Base-by-base conservation (phyloP, 2,797 vertebrate species). In the Artibeus lituratus region DNA sequence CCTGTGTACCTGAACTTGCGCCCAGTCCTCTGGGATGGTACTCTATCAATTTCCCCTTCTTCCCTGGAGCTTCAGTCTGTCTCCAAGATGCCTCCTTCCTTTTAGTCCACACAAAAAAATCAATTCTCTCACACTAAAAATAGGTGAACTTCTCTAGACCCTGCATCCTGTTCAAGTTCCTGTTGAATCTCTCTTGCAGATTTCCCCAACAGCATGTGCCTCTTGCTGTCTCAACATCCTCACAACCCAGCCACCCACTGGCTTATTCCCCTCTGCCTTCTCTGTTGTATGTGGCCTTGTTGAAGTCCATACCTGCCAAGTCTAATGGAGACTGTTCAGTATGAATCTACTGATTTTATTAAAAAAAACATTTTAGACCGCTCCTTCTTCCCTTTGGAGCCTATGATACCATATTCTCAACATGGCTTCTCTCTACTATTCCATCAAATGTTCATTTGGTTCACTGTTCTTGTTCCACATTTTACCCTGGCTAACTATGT, bases 111-210 rank as follows among this genome's bases (percentile, higher is more conserved):
- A 55, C 91, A 85, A 7, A 90, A 83, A 37, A 91, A 77, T 73
- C 47, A 53, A 55, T 55, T 95, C 80, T 77, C n/a, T 78, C 39
- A 74, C 49, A 49, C 81, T 90, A 76, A 83, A 94, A 82, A 93
- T n/a, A 91, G 37, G n/a, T 49, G 78, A 93, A 81, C 87, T 84
- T 91, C 74, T 93, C 65, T 37, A 26, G 44, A 91, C 80, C 81
- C 18, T 59, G 26, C 7, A 53, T 92, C 67, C 78, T 59, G 53
- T 67, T 81, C 39, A n/a, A 51, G 62, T n/a, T 53, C 62, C 55
- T 65, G 26, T 8, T n/a, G 19, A 49, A 51, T 67, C 35, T 78
- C 35, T 59, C 35, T 57, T 91, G 6, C 81, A 49, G 88, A 89
- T 59, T 94, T 78, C 62, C 49, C 37, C 62, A 85, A 7, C 4